A percentile compares a stretch with the other conserved stretches of the same genome.
Conservation (phyloP, 2,797 vertebrate genomes). For the Vultur gryphus region DNA sequence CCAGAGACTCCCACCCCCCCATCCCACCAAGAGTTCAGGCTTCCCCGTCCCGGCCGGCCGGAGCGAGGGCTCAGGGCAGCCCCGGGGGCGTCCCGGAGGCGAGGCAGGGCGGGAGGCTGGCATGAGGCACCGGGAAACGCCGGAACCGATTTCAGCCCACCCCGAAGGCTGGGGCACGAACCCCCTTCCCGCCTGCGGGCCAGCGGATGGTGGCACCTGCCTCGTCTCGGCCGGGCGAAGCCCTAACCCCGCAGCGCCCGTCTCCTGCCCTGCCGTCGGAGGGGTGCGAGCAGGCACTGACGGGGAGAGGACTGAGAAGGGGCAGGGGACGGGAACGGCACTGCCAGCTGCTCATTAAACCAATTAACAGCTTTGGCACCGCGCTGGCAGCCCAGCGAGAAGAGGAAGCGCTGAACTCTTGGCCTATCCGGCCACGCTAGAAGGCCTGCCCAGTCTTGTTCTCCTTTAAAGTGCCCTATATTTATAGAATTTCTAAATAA, state of each 20-base stretch:
- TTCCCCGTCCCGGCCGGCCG: not conserved
- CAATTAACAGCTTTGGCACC: not conserved
- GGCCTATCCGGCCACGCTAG: not conserved
- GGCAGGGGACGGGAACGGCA: not conserved
- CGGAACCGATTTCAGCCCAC: not conserved
- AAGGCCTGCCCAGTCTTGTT: conserved; percentile 75
- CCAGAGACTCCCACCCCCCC: not conserved
- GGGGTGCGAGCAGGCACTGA: not conserved
- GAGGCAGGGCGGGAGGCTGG: not conserved
- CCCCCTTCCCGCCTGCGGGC: not conserved
- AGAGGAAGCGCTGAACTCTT: conserved; percentile 3
- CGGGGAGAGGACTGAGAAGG: not conserved
- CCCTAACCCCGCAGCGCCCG: not conserved
- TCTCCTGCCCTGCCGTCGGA: not conserved
- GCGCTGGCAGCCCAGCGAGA: not conserved
- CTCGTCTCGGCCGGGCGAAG: not conserved
- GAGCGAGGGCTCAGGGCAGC: not conserved
- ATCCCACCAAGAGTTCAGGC: not conserved
- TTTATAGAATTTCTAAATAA: conserved; percentile 81
- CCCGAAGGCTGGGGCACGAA: not conserved
- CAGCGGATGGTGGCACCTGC: not conserved
- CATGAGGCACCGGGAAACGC: not conserved
- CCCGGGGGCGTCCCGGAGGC: not conserved
- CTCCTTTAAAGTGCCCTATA: conserved; percentile 85
- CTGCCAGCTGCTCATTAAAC: not conserved